Conservation (phyloP, 2,797 vertebrate genomes). For the Aphelocoma californica region DNA sequence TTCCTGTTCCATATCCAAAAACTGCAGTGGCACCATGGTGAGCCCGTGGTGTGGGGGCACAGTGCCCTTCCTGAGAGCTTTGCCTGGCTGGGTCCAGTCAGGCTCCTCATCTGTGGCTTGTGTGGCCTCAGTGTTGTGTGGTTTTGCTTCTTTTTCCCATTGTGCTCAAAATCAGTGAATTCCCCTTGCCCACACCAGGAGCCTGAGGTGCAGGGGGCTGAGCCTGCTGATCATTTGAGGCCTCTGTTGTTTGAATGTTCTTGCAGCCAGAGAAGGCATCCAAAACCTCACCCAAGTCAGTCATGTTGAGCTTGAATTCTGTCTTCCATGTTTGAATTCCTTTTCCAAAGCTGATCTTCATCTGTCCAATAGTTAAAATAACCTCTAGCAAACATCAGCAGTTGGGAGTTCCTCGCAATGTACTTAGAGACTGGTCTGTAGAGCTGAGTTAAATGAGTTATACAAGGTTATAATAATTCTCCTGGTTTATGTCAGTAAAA, state of each 20-base stretch:
- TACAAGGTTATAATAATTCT: neutral
- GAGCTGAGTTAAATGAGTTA: neutral
- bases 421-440: neutral
- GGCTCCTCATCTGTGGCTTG: neutral
- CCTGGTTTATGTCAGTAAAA: neutral
- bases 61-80: neutral
- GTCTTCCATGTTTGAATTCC: neutral
- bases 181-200: neutral
- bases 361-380: neutral
- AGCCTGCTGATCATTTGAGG: neutral
- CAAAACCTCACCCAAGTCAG: neutral
- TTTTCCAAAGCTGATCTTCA: neutral
- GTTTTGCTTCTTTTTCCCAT: neutral
- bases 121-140: neutral
- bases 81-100: neutral
- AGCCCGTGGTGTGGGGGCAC: neutral
- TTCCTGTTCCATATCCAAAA: neutral
- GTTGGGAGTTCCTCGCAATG: neutral
- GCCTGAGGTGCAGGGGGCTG: neutral
- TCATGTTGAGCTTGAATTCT: neutral
- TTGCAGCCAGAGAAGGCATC: neutral
- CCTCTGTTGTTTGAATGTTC: neutral
- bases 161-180: neutral
- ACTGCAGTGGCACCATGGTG: neutral
- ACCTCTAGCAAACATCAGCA: neutral